A percentile compares a stretch with the other conserved stretches of the same genome.
These are phyloP conservation scores for Aphelenchoides besseyi DNA, from an alignment of 1,140 invertebrate genomes.

Conservation along the genomic window DNA sequence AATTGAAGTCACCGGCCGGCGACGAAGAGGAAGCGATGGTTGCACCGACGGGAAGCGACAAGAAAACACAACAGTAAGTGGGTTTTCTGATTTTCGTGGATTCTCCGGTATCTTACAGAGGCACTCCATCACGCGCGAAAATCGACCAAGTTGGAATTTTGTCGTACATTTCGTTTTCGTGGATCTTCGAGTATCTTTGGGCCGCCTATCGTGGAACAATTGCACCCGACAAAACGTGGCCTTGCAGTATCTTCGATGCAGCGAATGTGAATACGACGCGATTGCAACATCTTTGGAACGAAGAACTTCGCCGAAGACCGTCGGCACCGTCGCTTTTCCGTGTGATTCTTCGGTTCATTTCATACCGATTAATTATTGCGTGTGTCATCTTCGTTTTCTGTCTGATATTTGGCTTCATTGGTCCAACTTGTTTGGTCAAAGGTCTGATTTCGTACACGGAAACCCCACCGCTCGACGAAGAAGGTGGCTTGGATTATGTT, in stretches of 20 bases:
- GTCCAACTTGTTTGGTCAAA: conserved; percentile 64
- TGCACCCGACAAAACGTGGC: conserved; percentile 10
- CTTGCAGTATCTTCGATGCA: conserved; percentile 50
- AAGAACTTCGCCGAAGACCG: conserved; percentile 62
- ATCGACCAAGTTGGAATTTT: conserved; percentile 41
- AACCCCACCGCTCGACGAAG: conserved; percentile 26
- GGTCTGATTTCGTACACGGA: conserved; percentile 56
- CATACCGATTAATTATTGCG: conserved; percentile 67
- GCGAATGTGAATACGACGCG: conserved; percentile 46
- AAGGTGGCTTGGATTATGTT: conserved; percentile 40
- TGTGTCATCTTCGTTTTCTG: conserved; percentile 67
- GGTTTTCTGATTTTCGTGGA: neutral
- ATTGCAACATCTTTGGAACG: conserved; percentile 63
- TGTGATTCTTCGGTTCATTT: conserved; percentile 68
- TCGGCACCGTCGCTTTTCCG: conserved; percentile 63
- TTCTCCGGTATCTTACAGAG: conserved; percentile 1
- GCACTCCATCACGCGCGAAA: conserved; percentile 10
- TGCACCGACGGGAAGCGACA: neutral
- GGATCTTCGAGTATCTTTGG: conserved; percentile 47
- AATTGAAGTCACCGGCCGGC: neutral
- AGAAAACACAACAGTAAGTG: conserved; percentile 7
- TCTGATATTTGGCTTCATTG: conserved; percentile 69
- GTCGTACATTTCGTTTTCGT: conserved; percentile 48
- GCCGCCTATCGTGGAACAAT: conserved; percentile 32
- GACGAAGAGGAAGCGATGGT: conserved; percentile 12